A percentile compares a stretch with the other conserved stretches of the same genome.
Evolutionary conservation across 2,113 vertebrate species (phyloP).

Genomic region (Nestor notabilis): DNA sequence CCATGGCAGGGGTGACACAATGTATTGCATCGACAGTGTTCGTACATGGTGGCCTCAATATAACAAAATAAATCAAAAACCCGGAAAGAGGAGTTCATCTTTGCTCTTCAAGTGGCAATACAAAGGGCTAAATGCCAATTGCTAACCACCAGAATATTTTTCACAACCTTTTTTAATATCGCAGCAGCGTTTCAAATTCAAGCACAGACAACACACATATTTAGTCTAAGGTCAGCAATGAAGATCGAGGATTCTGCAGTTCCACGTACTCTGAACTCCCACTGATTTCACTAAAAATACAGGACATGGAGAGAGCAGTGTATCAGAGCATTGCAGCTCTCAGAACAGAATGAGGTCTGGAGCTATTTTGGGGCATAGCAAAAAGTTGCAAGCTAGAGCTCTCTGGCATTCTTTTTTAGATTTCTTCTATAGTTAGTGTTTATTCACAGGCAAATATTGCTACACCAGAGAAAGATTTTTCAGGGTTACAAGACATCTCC

Average conservation of each 20-base stretch:
- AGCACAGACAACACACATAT: not conserved
- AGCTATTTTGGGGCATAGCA: slow-evolving; percentile 14
- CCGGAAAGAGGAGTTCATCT: not conserved
- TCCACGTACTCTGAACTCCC: not conserved
- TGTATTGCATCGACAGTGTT: not conserved
- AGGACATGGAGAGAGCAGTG: slow-evolving; percentile 10
- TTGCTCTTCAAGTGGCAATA: not conserved
- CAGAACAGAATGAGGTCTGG: slow-evolving; percentile 40
- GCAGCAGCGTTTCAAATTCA: not conserved
- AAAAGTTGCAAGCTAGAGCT: slow-evolving; percentile 14
- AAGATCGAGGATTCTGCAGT: not conserved
- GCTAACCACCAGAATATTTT: not conserved
- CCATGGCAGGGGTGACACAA: not conserved
- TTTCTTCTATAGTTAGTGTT: not conserved
- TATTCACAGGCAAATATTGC: not conserved
- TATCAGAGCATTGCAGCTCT: not conserved
- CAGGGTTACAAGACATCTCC: not conserved
- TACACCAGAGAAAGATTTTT: not conserved
- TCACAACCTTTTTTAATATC: not conserved
- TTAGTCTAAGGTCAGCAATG: not conserved
- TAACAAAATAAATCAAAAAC: not conserved
- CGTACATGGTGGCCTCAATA: not conserved
- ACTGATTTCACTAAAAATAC: slow-evolving; percentile 38
- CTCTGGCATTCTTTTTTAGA: not conserved
- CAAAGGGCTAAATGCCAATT: not conserved